These are phyloP conservation scores for Gymnoscelis rufifasciata DNA, from an alignment of 2,888 invertebrate species.

Conservation along the genomic window DNA sequence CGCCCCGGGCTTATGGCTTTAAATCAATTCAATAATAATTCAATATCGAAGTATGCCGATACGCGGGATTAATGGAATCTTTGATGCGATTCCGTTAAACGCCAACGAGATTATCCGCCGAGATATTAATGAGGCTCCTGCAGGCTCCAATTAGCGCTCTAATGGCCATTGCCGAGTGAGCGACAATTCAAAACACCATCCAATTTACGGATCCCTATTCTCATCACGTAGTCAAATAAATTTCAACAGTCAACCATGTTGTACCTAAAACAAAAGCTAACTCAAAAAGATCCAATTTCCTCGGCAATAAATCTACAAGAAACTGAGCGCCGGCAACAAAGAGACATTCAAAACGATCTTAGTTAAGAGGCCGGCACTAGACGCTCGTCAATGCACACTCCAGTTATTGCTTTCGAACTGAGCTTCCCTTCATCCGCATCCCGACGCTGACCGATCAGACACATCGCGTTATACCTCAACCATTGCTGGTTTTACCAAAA, in stretches of 20 bases:
- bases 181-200: neutral
- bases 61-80: conserved; percentile 33
- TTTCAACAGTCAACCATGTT: conserved; percentile 6
- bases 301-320: conserved; percentile 35
- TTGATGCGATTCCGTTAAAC: conserved; percentile 26
- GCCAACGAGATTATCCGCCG: neutral
- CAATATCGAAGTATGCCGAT: conserved; percentile 32
- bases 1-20: conserved; percentile 34
- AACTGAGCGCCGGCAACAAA: conserved; percentile 47
- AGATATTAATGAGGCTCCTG: neutral
- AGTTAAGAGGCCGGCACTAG: conserved; percentile 61
- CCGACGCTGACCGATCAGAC: neutral
- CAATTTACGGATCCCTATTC: neutral
- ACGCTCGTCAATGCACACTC: conserved; percentile 68
- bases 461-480: neutral
- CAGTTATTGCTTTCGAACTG: conserved; percentile 46
- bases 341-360: conserved; percentile 63
- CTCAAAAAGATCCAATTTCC: conserved; percentile 32
- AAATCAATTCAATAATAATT: conserved; percentile 38
- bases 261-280: conserved; percentile 9
- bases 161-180: conserved; percentile 1
- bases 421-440: conserved; percentile 18
- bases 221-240: conserved; percentile 3
- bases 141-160: neutral
- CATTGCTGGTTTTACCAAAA: conserved; percentile 7